These are phyloP conservation scores for Camponotus floridanus DNA, from an alignment of 1,140 invertebrate species.

Conservation along the genomic window DNA sequence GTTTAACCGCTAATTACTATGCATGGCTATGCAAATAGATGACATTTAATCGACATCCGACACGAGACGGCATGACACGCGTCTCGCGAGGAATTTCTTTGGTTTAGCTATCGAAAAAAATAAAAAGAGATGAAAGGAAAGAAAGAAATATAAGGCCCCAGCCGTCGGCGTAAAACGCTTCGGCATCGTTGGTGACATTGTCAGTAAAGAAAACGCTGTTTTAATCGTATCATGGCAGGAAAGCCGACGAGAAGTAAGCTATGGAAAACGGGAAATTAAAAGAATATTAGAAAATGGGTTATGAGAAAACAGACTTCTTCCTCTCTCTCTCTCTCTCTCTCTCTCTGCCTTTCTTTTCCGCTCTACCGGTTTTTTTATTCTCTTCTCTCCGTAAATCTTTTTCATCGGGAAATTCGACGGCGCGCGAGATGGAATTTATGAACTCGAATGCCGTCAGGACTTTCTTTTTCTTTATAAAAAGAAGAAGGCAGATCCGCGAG, in stretches of 20 bases:
- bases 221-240: conserved; percentile 29
- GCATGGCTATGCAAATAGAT: conserved; percentile 79
- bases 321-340: not conserved
- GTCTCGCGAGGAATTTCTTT: not conserved
- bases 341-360: not conserved
- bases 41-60: conserved; percentile 75
- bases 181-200: not conserved
- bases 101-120: not conserved
- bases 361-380: not conserved
- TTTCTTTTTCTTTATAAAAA: conserved; percentile 25
- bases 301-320: conserved; percentile 21
- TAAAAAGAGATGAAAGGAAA: not conserved
- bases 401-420: conserved; percentile 58
- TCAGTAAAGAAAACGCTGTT: not conserved
- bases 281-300: conserved; percentile 40
- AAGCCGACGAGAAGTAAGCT: conserved; percentile 45
- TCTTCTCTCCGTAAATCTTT: conserved; percentile 43
- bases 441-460: conserved; percentile 42
- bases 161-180: not conserved
- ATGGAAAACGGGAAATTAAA: conserved; percentile 53
- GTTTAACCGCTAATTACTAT: conserved; percentile 78
- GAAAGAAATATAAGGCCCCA: not conserved
- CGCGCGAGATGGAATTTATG: conserved; percentile 58
- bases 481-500: conserved; percentile 48
- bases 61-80: not conserved